Evolutionary conservation across 2,113 vertebrate species (phyloP), one percentile per base, ranked within the genome.

Genomic region (Nannobrachium achirus): DNA sequence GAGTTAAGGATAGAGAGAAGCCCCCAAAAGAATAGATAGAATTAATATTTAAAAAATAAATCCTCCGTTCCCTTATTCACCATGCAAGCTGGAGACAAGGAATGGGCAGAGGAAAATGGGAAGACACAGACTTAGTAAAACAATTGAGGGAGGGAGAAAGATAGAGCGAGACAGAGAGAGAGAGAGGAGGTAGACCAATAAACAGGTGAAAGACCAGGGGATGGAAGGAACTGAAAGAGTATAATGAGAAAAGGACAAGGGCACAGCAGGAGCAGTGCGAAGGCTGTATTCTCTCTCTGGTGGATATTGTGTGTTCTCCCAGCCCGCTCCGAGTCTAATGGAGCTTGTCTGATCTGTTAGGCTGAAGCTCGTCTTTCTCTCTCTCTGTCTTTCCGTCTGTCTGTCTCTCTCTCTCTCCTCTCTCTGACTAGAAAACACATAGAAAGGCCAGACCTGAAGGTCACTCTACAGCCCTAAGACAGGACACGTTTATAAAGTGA

Each of bases 21-120:
- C 25, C 25, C 25, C 25, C 25, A 3, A 1, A 33, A 33, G 6
- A 4, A 33, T 33, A 5, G 25, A 33, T 33, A 4, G 25, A 33
- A 33, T 33, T 33, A 33, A 33, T 33, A 5, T 33, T 2, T 0
- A 33, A 33, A 33, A 33, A 33, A 33, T 5, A 64, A 64, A 74
- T 67, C 46, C 59, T 61, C 44, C 53, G 52, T 62, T 72, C 53
- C 52, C 71, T 78, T 86, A 83, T 82, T 78, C 77, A 66, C 66
- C 40, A 39, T 71, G 66, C 10, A 14, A 15, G n/a, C n/a, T n/a
- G n/a, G 13, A 16, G 10, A 46, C 15, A 18, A 11, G 14, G 15
- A 51, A 38, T 3, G 38, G 7, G 4, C 10, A 53, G 10, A 19
- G 10, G 57, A 40, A 65, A 8, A 52, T 55, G 33, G 13, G 56